Base-by-base conservation (phyloP, 2,888 invertebrate species). In the Steinernema scapterisci region DNA sequence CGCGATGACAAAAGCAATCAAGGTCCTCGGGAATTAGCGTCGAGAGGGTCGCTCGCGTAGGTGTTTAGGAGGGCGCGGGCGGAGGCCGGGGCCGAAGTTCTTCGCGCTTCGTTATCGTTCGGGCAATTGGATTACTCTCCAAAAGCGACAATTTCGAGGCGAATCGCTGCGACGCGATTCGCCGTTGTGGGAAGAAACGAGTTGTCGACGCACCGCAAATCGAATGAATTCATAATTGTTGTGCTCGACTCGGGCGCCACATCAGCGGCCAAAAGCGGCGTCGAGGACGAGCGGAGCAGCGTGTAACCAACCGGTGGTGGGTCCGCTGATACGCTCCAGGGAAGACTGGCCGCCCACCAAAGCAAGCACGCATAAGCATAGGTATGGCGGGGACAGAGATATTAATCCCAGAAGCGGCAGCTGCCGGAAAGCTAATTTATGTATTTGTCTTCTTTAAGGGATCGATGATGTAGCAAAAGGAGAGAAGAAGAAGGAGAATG, bases 181-280 rank as follows among this genome's bases (percentile, higher is more conserved):
- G 38, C 38, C 38, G 38, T 38, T 9, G 31, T 63, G 63, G 63
- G 63, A 63, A 38, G 38, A 38, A 63, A 63, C 63, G 27, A 63
- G 63, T 63, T 63, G 63, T n/a, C 63, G 63, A 25, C 63, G 63
- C 54, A 54, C 54, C 7, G 54, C 63, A 63, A 63, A 63, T 63
- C 63, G 63, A 63, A 63, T 63, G 63, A 63, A 63, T 63, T 63
- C 63, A 63, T 63, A 63, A 63, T 63, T 63, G 63, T 63, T 63
- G 63, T 63, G 27, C 23, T 52, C 52, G 52, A 38, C 38, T 38
- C 38, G 38, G 9, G 38, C 38, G 38, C 48, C n/a, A 13, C 48
- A 48, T 48, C 48, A 48, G 19, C 48, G 48, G 13, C 48, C 48
- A 48, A 48, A 48, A 48, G 48, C 16, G 63, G 63, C 52, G 52